Evolutionary conservation across 2,797 vertebrate genomes (phyloP), one percentile per base, ranked within the genome.

Genomic region (Gymnodraco acuticeps): DNA sequence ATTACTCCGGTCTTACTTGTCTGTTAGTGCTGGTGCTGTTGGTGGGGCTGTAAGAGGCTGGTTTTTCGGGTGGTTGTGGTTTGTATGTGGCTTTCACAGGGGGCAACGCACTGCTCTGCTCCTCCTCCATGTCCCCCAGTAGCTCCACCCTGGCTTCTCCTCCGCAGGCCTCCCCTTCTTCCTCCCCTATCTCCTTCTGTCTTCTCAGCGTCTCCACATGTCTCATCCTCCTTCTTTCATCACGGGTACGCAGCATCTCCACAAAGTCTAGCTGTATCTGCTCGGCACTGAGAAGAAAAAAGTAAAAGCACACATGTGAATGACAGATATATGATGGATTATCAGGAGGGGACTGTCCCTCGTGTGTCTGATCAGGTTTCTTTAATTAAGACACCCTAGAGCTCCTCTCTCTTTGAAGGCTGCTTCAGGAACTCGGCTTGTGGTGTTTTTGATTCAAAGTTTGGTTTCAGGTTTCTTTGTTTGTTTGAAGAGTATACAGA

Each of bases 221-320:
- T 43, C 92, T 89, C 75, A 89, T 91, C 47, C 89, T 92, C 54
- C 93, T 56, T 69, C 88, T 92, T 67, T 95, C 95, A 67, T 95
- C 95, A 1, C 95, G 92, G 0, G 75, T 80, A 50, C 94, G 94
- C 75, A 95, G 88, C 81, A 92, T 87, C 80, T 95, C 93, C 0
- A 91, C 89, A 53, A 95, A 84, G 38, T 95, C 95, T 50, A 95
- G 31, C 74, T 93, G 92, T 2, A 87, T 52, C 78, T 94, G 89
- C 2, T 17, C 82, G n/a, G 88, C 81, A 11, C 93, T 94, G 64
- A 42, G 55, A 64, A 63, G 11, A 78, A 55, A 64, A 14, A 54
- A 38, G 46, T 0, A 54, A 3, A 42, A n/a, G 20, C 15, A 43
- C 5, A 31, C 20, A 14, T 10, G 19, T 71, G 13, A 45, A 46